These are phyloP conservation scores for Aurelia sp. DNA, from an alignment of 30 jellyfish, hydroid and myxozoan species.

Conservation along the genomic window DNA sequence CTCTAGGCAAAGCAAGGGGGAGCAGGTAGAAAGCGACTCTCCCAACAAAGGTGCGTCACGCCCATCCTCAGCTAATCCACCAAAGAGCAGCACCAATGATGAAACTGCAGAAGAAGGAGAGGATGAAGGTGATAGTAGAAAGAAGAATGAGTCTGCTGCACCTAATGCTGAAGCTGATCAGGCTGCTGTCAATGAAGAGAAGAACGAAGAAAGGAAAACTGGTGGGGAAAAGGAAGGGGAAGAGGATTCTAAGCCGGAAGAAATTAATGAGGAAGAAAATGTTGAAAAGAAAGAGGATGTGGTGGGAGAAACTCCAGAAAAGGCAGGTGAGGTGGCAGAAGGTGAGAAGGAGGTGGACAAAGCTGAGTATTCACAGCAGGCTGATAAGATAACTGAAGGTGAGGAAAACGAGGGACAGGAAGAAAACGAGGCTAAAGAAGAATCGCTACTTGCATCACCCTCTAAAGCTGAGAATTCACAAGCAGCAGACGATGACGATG, in stretches of 20 bases:
- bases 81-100: not conserved
- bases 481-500: not conserved
- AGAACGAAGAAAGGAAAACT: not conserved
- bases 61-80: too few relatives aligned
- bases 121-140: conserved; percentile 1
- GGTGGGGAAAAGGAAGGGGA: not conserved
- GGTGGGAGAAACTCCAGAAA: not conserved
- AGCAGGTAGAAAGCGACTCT: too few relatives aligned
- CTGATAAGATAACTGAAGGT: not conserved
- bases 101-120: not conserved
- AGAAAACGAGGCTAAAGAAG: not conserved
- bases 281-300: not conserved
- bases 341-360: not conserved
- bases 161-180: not conserved
- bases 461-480: not conserved
- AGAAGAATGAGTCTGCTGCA: too few relatives aligned
- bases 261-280: not conserved
- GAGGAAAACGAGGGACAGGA: conserved; percentile 23
- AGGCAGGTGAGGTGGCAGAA: not conserved
- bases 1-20: too few relatives aligned
- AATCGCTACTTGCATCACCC: too few relatives aligned
- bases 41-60: too few relatives aligned
- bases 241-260: not conserved
- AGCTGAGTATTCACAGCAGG: not conserved
- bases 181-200: not conserved